Base-by-base conservation (phyloP, 2,888 invertebrate genomes). In the Stegophylla sp. region DNA sequence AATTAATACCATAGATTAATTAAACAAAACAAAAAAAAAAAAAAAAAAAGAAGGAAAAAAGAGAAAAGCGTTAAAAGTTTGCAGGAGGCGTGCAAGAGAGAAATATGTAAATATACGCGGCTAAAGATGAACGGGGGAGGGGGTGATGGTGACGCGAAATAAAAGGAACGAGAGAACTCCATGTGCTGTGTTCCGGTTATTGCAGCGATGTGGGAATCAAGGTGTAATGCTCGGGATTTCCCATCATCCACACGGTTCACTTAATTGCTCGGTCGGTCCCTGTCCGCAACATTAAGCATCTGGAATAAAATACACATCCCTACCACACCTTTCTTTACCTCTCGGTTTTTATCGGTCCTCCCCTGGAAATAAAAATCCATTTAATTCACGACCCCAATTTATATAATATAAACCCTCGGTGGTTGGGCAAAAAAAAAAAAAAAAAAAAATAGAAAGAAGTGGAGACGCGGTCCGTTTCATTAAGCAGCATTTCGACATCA, bases 211-310 rank as follows among this genome's bases (percentile, higher is more conserved):
- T 26, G 64, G 51, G 75, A 75, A 75, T 75, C 75, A 66, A 66
- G 75, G 75, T 75, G 53, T 75, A 66, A 75, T 75, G 23, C 64
- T 64, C 41, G 53, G 64, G 64, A 75, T 66, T 75, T 75, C 53
- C 64, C 67, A 69, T 77, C 67, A 34, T 67, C 67, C 77, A 59
- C 56, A 69, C 56, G 67, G 77, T 77, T 77, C 77, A 77, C 77
- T 77, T 77, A 77, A 77, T 77, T 77, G 77, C 41, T 67, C 20
- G 67, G 77, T 67, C 20, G 67, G 77, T 59, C 67, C 28, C 67
- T 77, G 67, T 77, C 59, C 77, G 67, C 56, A 67, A 77, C 77
- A 77, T 77, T 77, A 77, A 77, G 67, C 77, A 77, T 69, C 77
- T 77, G 77, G 77, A 77, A 77, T 77, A 69, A 77, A 77, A 77